These are phyloP conservation scores for Galeopsomyia nigrocyanea DNA, from an alignment of 2,888 invertebrate species.

Conservation along the genomic window DNA sequence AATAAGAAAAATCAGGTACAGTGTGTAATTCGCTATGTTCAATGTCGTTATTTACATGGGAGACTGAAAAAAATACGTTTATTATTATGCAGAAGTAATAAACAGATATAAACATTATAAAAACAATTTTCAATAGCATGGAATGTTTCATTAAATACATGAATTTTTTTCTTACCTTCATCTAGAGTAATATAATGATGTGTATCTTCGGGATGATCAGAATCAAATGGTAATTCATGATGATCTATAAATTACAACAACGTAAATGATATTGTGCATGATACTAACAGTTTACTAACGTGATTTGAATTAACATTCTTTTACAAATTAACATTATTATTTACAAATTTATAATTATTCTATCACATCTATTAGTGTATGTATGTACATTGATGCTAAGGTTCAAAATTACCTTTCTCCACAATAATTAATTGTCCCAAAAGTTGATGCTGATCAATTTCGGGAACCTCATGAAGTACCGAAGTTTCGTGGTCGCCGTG, in stretches of 20 bases:
- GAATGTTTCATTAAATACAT: background rate
- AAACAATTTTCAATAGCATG: background rate
- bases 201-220: background rate
- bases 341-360: too few relatives aligned
- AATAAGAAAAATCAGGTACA: constrained; percentile 41
- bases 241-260: constrained; percentile 5
- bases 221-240: background rate
- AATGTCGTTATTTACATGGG: constrained; percentile 48
- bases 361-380: too few relatives aligned
- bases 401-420: constrained; percentile 5
- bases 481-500: background rate
- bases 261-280: too few relatives aligned
- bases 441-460: constrained; percentile 6
- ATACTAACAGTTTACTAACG: too few relatives aligned
- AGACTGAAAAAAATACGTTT: constrained; percentile 47
- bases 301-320: too few relatives aligned
- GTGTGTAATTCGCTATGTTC: constrained; percentile 47
- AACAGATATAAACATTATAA: too few relatives aligned
- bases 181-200: constrained; percentile 9
- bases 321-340: too few relatives aligned
- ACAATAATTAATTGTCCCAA: constrained; percentile 1
- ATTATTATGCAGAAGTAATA: background rate
- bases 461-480: constrained; percentile 20
- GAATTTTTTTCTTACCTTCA: constrained; percentile 3
- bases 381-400: too few relatives aligned